Conservation (phyloP, 2,797 vertebrate genomes). For the Xerus rutilus region DNA sequence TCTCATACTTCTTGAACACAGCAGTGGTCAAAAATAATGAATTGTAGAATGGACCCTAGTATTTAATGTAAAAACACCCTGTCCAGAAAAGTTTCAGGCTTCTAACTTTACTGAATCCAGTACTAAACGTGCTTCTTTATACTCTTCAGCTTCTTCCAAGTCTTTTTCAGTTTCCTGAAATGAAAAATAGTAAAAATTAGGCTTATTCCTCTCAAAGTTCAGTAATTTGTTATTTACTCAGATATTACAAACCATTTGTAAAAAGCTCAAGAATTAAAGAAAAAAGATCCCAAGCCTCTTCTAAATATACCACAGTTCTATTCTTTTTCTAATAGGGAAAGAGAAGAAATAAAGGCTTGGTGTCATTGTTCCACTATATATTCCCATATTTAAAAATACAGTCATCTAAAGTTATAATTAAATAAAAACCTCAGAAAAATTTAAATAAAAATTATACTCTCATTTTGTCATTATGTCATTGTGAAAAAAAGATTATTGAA, state of each 20-base stretch:
- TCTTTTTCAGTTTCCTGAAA: conserved; percentile 96
- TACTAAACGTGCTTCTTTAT: conserved; percentile 93
- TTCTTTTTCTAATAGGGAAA: neutral
- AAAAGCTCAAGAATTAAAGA: neutral
- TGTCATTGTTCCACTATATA: neutral
- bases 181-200: conserved; percentile 77
- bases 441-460: neutral
- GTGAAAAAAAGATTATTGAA: conserved; percentile 11
- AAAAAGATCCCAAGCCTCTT: neutral
- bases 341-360: neutral
- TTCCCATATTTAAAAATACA: conserved; percentile 7
- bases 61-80: conserved; percentile 85
- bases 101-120: conserved; percentile 96
- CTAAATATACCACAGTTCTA: neutral
- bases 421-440: conserved; percentile 22
- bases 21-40: conserved; percentile 84
- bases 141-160: conserved; percentile 94
- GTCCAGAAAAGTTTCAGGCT: conserved; percentile 89
- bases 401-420: conserved; percentile 22
- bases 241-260: conserved; percentile 24
- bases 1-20: conserved; percentile 79
- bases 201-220: neutral
- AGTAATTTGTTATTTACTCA: conserved; percentile 43
- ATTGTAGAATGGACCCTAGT: conserved; percentile 91
- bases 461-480: conserved; percentile 30